Conservation (phyloP, 2,113 vertebrate genomes). For the Ophthalmotilapia sp. region DNA sequence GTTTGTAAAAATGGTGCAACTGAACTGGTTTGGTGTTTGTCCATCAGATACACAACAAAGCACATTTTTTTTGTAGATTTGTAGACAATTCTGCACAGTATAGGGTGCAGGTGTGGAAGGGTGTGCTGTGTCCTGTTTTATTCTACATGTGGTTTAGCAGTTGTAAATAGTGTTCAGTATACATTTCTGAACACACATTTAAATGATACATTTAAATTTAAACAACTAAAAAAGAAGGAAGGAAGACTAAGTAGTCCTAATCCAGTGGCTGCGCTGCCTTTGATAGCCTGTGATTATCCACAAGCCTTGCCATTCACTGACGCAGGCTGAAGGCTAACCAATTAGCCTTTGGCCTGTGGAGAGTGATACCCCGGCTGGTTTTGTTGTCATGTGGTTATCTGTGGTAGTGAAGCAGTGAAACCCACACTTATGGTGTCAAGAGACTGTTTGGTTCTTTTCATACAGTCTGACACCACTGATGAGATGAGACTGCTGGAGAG, state of each 20-base stretch:
- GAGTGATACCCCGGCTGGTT: conserved; percentile 24
- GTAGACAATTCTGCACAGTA: neutral
- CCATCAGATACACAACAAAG: neutral
- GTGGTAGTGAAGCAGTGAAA: conserved; percentile 40
- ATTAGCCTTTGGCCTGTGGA: conserved; percentile 54
- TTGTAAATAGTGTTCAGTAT: neutral
- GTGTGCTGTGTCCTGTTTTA: neutral
- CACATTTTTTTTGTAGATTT: neutral
- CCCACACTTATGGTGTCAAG: conserved; percentile 49
- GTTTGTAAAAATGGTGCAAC: neutral
- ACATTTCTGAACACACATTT: neutral
- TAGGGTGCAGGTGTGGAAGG: neutral
- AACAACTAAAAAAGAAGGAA: neutral
- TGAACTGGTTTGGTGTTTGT: neutral
- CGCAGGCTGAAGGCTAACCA: conserved; percentile 31
- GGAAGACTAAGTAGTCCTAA: neutral
- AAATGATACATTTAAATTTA: neutral
- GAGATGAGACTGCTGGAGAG: conserved; percentile 7
- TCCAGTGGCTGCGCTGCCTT: neutral
- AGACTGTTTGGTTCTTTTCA: conserved; percentile 27
- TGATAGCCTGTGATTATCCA: conserved; percentile 37
- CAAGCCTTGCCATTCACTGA: conserved; percentile 1
- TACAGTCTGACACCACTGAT: conserved; percentile 24
- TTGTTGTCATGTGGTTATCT: conserved; percentile 34
- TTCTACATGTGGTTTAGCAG: neutral